A percentile compares a stretch with the other conserved stretches of the same genome.
Evolutionary conservation across 2,113 vertebrate genomes (phyloP).

Genomic region (Gymnocephalus cernua): DNA sequence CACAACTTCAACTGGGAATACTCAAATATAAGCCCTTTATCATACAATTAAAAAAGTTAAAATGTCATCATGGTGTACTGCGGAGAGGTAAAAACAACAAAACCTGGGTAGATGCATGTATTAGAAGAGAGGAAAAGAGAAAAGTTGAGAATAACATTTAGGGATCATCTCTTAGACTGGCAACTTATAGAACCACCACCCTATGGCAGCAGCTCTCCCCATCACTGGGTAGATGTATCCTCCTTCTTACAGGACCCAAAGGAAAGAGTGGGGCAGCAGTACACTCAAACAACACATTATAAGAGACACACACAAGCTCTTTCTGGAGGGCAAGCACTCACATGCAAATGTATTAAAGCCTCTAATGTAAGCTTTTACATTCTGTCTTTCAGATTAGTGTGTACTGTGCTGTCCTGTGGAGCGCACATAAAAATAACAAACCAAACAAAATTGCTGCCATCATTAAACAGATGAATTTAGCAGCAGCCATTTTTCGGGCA

Average conservation of each 20-base stretch:
- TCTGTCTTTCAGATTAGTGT: conserved; percentile 37
- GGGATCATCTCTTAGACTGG: not conserved
- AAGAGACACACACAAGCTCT: conserved; percentile 47
- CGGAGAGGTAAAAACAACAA: not conserved
- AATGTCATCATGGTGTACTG: not conserved
- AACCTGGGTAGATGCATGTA: not conserved
- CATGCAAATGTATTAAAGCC: conserved; percentile 42
- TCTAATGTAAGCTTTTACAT: conserved; percentile 46
- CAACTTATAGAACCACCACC: conserved; percentile 3
- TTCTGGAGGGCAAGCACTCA: conserved; percentile 60
- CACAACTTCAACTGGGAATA: not conserved
- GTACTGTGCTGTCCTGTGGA: not conserved
- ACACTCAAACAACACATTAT: conserved; percentile 58
- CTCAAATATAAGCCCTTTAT: not conserved
- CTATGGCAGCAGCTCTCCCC: conserved; percentile 16
- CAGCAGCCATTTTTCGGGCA: conserved; percentile 49
- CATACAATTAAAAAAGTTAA: not conserved
- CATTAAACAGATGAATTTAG: conserved; percentile 46
- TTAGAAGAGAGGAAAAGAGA: not conserved
- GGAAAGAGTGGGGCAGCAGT: conserved; percentile 49
- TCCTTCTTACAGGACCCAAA: conserved; percentile 47
- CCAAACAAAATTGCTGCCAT: not conserved
- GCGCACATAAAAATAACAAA: not conserved
- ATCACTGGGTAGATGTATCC: conserved; percentile 61
- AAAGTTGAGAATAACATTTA: not conserved